Conservation (phyloP, 2,797 vertebrate genomes). For the Nothura maculosa region DNA sequence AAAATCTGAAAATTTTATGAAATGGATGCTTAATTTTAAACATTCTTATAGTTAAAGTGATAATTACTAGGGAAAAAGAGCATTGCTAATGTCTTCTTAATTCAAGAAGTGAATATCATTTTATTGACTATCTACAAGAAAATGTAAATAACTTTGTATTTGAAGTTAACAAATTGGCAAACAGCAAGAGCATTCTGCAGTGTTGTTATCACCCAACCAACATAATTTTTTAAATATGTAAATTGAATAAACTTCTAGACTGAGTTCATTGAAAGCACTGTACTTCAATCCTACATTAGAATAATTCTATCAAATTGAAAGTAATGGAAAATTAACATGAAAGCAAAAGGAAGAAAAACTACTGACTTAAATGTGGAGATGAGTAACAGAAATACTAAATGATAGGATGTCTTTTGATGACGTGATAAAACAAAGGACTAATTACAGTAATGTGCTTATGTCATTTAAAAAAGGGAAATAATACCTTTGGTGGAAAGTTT, state of each 20-base stretch:
- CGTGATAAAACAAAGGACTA: slow-evolving; percentile 11
- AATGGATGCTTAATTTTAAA: background rate
- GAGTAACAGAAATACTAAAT: slow-evolving; percentile 57
- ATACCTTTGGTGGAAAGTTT: background rate
- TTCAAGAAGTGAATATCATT: fast-evolving
- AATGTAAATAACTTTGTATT: background rate
- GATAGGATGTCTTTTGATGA: slow-evolving; percentile 32
- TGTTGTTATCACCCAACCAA: background rate
- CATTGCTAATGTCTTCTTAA: background rate
- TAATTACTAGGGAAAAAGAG: background rate
- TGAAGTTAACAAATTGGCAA: background rate
- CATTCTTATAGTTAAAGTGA: background rate
- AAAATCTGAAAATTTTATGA: background rate
- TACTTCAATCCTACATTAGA: background rate
- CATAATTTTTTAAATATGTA: background rate
- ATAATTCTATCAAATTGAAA: slow-evolving; percentile 8
- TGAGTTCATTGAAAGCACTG: background rate
- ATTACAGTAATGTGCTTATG: background rate
- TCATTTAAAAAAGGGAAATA: background rate
- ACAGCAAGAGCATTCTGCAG: background rate
- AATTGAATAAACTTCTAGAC: background rate
- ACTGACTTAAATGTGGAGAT: slow-evolving; percentile 14
- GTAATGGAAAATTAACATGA: slow-evolving; percentile 17
- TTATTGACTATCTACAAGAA: background rate
- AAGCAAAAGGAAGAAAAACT: slow-evolving; percentile 18